Evolutionary conservation across 2,888 invertebrate species (phyloP), one percentile per base, ranked within the genome.

Genomic region (Ectemnius lituratus): DNA sequence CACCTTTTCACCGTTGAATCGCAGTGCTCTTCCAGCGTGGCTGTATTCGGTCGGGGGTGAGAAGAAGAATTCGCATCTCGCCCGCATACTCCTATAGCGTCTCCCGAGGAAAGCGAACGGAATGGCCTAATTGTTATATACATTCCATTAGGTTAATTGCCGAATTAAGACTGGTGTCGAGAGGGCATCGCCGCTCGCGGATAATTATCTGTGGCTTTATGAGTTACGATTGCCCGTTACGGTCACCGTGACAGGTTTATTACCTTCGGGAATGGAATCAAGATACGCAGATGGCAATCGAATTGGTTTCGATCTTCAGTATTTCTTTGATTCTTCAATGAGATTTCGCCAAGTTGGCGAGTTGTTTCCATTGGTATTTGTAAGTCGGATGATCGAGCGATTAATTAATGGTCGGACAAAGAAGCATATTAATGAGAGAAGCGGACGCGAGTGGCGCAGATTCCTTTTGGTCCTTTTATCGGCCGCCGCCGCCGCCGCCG

Each of bases 101-200:
- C 47, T 47, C 47, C 6, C 70, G 61, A 37, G 76, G 85, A 76
- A 85, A 85, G 86, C 85, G 82, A 88, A 89, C 85, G 87, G 86
- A 74, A 76, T 72, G 88, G 88, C 86, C 85, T 90, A 90, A 90
- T 90, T 90, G 89, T 90, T 90, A 90, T 90, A 90, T 90, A 90
- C 90, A 90, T 90, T 90, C 90, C 90, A 90, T 90, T 90, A 90
- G 88, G 87, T 88, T 90, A 90, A 90, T 90, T 90, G 89, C 90
- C 88, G 88, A 90, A 90, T 90, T 90, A 90, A 90, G 90, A 89
- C 87, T 88, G 87, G 84, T 86, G 86, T 80, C 83, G 79, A 83
- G 84, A 83, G 68, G 75, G 74, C 77, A 58, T 14, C 52, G 52
- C 16, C n/a, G 52, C 66, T 57, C 57, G 63, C 68, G 69, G 78